Percentiles rank a stretch among this genome's conserved stretches.
Conservation (phyloP, 2,888 invertebrate genomes). For the Agrotis puta region DNA sequence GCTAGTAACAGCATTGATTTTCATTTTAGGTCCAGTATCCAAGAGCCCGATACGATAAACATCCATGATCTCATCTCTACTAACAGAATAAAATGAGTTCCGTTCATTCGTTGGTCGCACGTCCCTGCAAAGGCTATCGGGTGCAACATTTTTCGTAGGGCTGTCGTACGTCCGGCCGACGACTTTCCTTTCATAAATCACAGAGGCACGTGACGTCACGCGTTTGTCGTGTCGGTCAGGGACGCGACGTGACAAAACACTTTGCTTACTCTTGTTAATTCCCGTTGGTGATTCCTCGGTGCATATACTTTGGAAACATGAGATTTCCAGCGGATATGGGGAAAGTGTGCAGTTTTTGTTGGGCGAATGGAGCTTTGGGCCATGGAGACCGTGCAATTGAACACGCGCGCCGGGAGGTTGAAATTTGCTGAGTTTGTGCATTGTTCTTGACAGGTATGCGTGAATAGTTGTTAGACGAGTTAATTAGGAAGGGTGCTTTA, state of each 20-base stretch:
- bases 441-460: constrained; percentile 17
- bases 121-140: constrained; percentile 83
- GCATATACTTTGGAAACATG: constrained; percentile 52
- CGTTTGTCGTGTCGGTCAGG: constrained; percentile 78
- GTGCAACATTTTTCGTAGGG: constrained; percentile 80
- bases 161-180: constrained; percentile 66
- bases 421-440: constrained; percentile 18
- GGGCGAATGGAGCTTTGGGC: constrained; percentile 24
- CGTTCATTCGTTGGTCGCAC: constrained; percentile 79
- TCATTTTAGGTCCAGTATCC: not conserved
- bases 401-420: constrained; percentile 32
- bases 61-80: constrained; percentile 73
- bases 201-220: constrained; percentile 84
- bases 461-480: not conserved
- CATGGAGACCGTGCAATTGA: constrained; percentile 33
- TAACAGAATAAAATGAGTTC: constrained; percentile 83
- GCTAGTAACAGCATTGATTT: not conserved
- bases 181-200: constrained; percentile 87
- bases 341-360: constrained; percentile 52
- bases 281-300: constrained; percentile 25
- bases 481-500: not conserved
- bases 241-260: constrained; percentile 86
- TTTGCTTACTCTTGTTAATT: constrained; percentile 64
- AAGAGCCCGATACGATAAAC: constrained; percentile 69
- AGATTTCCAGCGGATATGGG: constrained; percentile 40